Evolutionary conservation across 2,113 vertebrate species (phyloP), one percentile per base, ranked within the genome.

Genomic region (Desmodus rotundus): DNA sequence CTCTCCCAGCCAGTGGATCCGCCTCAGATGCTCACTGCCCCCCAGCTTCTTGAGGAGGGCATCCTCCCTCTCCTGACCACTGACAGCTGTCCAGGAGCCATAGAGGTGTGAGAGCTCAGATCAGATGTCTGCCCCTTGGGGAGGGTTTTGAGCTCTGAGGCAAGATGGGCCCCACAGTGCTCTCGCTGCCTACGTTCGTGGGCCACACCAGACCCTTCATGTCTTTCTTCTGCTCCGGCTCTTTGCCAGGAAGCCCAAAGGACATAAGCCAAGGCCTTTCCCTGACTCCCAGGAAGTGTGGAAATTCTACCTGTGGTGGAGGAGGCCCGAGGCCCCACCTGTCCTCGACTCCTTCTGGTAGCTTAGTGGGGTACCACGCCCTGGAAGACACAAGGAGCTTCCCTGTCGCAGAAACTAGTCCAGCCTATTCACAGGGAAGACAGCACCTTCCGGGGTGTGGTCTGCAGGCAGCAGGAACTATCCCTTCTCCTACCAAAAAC

Each of bases 321-420:
- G 24, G 38, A 13, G 56, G 36, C 13, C 45, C 20, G 33, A 16
- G 24, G 56, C 15, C 45, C 56, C 38, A 33, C 65, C 78, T 74
- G 52, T 45, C n/a, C 45, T 16, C 43, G 38, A 33, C 41, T 38
- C 65, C 13, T 86, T 41, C 36, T 31, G 11, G 17, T 3, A 38
- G 13, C 26, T 87, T 36, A 12, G 0, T 0, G 1, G 52, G 4
- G 15, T 70, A 58, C 13, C 8, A 1, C 0, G 13, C 28, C 73
- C 70, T 10, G 5, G 31, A 12, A 89, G 43, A 22, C 4, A 17
- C 26, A 54, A 54, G 31, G n/a, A 20, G 2, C 24, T 33, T 20
- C 36, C 67, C 86, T 2, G 2, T 9, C 41, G 20, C 16, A 47
- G 45, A 87, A 87, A 41, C 26, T 47, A 83, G 76, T 61, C 33